Evolutionary conservation across 2,888 invertebrate genomes (phyloP).

Genomic region (Phrixothrix hirtus): DNA sequence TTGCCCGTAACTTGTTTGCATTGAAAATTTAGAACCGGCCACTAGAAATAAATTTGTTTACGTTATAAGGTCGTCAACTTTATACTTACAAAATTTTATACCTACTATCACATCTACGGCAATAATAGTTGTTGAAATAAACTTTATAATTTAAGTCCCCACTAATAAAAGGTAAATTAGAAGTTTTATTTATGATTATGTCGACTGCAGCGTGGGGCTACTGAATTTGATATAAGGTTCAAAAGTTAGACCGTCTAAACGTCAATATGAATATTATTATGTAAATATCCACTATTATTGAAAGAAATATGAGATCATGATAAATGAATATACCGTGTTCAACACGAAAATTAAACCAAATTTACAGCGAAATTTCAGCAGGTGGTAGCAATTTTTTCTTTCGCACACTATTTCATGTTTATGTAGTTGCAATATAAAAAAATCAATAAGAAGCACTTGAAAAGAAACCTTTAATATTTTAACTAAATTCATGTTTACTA

Average conservation of each 20-base stretch:
- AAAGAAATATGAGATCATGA: conserved; percentile 17
- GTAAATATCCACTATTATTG: conserved; percentile 5
- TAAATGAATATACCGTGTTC: conserved; percentile 27
- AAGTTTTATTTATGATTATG: background rate
- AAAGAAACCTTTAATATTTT: conserved; percentile 45
- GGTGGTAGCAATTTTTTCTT: conserved; percentile 30
- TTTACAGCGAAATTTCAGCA: conserved; percentile 30
- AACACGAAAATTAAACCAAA: conserved; percentile 30
- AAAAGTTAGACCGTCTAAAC: background rate
- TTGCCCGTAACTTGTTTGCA: conserved; percentile 18
- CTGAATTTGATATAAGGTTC: background rate
- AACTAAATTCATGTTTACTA: conserved; percentile 48
- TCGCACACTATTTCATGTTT: conserved; percentile 42
- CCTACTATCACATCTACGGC: no score
- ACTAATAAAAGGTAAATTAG: background rate
- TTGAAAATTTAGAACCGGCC: conserved; percentile 13
- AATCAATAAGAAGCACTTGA: conserved; percentile 43
- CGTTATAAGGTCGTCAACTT: background rate
- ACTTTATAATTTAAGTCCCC: background rate
- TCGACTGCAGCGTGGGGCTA: background rate
- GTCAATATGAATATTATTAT: background rate
- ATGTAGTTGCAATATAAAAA: conserved; percentile 39
- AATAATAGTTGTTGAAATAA: background rate
- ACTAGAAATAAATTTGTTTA: background rate
- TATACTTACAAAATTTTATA: no score